Base-by-base conservation (phyloP, 2,797 vertebrate genomes). In the Euphonia xanthogaster region DNA sequence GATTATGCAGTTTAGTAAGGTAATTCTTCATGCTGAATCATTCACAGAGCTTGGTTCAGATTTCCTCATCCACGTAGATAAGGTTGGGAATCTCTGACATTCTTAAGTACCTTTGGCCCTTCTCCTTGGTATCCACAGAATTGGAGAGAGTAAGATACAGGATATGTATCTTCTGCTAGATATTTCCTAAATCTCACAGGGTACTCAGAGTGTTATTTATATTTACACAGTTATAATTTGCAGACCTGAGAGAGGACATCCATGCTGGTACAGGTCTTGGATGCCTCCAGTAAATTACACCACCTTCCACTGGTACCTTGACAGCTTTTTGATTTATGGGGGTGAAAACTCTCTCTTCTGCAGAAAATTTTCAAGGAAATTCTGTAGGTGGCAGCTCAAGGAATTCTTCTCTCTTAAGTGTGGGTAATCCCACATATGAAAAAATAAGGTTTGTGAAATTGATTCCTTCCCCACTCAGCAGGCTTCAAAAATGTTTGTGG, bases 301-400 rank as follows among this genome's bases (percentile, higher is more conserved):
- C 73, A 75, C 60, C 73, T 88, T 96, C 45, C 35, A 75, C 14
- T 42, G 60, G 55, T 62, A 78, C 70, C 79, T 81, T 86, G 70
- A 54, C 75, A 97, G 44, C 62, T 76, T 94, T 78, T 81, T 61
- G 28, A 92, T 91, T 86, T 83, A 77, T 35, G 63, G 62, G 50
- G 53, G 65, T 93, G 81, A 85, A 90, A 87, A 81, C 28, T 70
- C 42, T 75, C 71, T 92, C 21, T 60, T 60, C 42, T 82, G 55
- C 60, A 92, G 57, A 94, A 92, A 40, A 33, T 72, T 68, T 94
- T 89, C 79, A 77, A 80, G 55, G 73, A 91, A 94, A 90, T 86
- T 78, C 68, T 91, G 91, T 86, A 84, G 93, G 91, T 86, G 94
- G 88, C 58, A 95, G 70, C 80, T 96, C 88, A 94, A 93, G 94